phyloP scores from a whole-genome alignment of 2,888 invertebrate species.

The Gryllus longicercus region DNA sequence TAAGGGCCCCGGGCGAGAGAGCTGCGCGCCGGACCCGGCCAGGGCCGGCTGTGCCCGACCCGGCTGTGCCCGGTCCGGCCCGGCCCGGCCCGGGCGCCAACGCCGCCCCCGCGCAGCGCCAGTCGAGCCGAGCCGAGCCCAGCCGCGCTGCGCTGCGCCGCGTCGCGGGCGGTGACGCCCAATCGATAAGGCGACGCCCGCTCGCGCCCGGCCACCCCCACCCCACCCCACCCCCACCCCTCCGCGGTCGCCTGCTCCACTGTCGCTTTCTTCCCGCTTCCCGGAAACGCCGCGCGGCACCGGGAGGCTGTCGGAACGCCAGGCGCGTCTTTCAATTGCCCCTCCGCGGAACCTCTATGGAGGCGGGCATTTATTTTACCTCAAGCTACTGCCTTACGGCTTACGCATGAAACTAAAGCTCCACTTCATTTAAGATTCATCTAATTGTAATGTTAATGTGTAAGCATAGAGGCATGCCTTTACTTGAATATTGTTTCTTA shows the following conservation, averaged over 20 bases:
- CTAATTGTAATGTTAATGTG: too few relatives aligned
- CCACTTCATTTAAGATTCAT: too few relatives aligned
- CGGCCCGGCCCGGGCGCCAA: neutral
- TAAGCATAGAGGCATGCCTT: too few relatives aligned
- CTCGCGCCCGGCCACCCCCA: neutral
- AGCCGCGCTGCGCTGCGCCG: neutral
- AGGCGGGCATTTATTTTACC: too few relatives aligned
- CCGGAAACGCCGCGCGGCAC: too few relatives aligned
- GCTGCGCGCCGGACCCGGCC: neutral
- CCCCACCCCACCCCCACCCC: neutral
- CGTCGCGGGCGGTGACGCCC: neutral
- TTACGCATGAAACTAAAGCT: too few relatives aligned
- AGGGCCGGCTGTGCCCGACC: neutral
- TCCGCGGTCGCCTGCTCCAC: neutral
- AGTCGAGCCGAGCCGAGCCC: neutral
- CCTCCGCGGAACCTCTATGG: too few relatives aligned
- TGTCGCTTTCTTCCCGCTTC: too few relatives aligned
- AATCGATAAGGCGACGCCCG: neutral
- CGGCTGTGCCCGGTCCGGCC: neutral
- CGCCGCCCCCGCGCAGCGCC: neutral
- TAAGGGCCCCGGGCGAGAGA: neutral
- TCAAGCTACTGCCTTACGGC: too few relatives aligned
- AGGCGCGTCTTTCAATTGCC: too few relatives aligned
- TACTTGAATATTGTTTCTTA: too few relatives aligned
- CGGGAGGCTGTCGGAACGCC: too few relatives aligned